Percentiles rank a stretch among this genome's conserved stretches.
Conservation (phyloP, 1,140 invertebrate species). For the Acromyrmex charruanus region DNA sequence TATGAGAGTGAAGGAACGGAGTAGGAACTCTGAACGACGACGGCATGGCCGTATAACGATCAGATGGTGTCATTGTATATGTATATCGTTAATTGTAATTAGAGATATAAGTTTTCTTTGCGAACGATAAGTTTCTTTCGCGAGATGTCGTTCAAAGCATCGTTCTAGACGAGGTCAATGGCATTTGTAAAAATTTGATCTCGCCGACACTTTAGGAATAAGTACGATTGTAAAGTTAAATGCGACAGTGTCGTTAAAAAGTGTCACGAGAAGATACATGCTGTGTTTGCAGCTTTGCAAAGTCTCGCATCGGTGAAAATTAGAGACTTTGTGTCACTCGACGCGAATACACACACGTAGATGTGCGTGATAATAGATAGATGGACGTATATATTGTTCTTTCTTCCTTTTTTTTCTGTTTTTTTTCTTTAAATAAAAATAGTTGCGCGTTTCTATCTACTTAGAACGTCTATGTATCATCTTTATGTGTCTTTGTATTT, state of each 20-base stretch:
- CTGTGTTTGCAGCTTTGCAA: background rate
- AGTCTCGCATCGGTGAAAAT: background rate
- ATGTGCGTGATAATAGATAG: background rate
- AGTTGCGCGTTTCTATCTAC: constrained; percentile 70
- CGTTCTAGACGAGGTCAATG: background rate
- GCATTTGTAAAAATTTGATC: constrained; percentile 7
- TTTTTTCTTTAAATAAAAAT: constrained; percentile 66
- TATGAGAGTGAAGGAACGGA: background rate
- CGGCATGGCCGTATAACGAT: background rate
- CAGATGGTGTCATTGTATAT: constrained; percentile 64
- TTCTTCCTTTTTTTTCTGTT: constrained; percentile 41
- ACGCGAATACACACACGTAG: background rate
- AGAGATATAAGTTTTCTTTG: constrained; percentile 66
- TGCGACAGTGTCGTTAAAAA: constrained; percentile 4
- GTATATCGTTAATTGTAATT: constrained; percentile 72
- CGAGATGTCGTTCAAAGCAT: background rate
- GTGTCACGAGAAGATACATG: background rate
- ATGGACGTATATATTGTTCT: constrained; percentile 51
- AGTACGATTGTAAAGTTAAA: constrained; percentile 35
- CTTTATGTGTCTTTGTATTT: constrained; percentile 49
- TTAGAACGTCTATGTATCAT: constrained; percentile 48
- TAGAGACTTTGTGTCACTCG: background rate
- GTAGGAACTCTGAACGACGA: background rate
- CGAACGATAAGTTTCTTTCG: constrained; percentile 7
- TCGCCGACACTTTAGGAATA: background rate